Base-by-base conservation (phyloP, 2,888 invertebrate species). In the Harpagoxenus sublaevis region DNA sequence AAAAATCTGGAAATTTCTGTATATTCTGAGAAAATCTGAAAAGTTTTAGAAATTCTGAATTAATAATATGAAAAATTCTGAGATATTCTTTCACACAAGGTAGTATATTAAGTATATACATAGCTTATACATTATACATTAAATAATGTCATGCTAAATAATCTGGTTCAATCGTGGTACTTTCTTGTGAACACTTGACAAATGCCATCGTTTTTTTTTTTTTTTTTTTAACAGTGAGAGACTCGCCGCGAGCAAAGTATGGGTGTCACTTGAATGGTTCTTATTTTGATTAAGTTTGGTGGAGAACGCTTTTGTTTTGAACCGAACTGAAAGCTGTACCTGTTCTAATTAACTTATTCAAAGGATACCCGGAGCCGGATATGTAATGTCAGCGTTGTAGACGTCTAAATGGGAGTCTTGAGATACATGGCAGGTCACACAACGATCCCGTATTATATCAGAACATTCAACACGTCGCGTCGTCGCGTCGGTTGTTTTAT, bases 281-380 rank as follows among this genome's bases (percentile, higher is more conserved):
- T 92, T 94, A 94, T 95, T 95, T 94, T 94, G 94, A 93, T 93
- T 94, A 87, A 92, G 92, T 92, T 93, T 93, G 93, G 93, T 94
- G 94, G 93, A 89, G 89, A 91, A 87, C 86, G 83, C 86, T 92
- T 92, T 94, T 95, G 94, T 94, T 91, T 92, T 91, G 79, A 9
- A 81, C 75, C 68, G 39, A 91, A 89, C 87, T 92, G 92, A 93
- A 93, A 92, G 92, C 91, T 92, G 92, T 94, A 94, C 94, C 94
- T 94, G 94, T 92, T 92, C 89, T 92, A 94, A 95, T 95, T 95
- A 94, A 94, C 95, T 93, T 93, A 94, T 94, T 94, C 95, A 95
- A 86, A 84, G 84, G 87, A 91, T 91, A 91, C 88, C 89, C 84
- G 85, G 5, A 68, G 91, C 94, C 92, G 95, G 93, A 94, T 93